Evolutionary conservation across 2,888 invertebrate genomes (phyloP), one percentile per base, ranked within the genome.

Genomic region (Hirtodrosophila trivittata): DNA sequence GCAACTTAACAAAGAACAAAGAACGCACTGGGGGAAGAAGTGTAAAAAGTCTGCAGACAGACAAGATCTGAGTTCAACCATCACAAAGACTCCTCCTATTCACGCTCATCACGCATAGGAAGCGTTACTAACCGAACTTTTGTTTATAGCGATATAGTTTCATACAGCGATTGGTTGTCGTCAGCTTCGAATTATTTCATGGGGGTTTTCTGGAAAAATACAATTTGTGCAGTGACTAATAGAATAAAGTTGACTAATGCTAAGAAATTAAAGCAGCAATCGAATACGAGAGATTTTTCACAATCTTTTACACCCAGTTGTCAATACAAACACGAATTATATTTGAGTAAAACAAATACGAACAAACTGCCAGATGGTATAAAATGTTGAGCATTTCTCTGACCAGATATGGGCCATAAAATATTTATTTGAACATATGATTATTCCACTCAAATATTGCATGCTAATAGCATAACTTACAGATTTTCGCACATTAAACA

Each of bases 281-380:
- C n/a, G n/a, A n/a, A n/a, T n/a, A 21, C 18, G 18, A 21, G 18
- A 21, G 5, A 21, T 16, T 47, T 75, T 57, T 60, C 57, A 62
- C 62, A 39, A 41, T 35, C 51, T 73, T 77, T 81, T 33, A 41
- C 85, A 86, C 82, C 65, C 68, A 49, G 45, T 51, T 56, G 41
- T 32, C 13, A 35, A 57, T 30, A 45, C 14, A 35, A 49, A 16
- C 28, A 46, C 18, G 5, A 21, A 21, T 21, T 21, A 21, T 21
- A 21, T n/a, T n/a, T n/a, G 5, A 42, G 42, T 16, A 1, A 43
- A 37, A 41, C 39, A 33, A 47, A 14, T 33, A 38, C 25, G 25
- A 42, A 32, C 43, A 21, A 21, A 3, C 2, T 2, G 5, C 18
- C 18, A 21, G 18, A 21, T 21, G 18, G 18, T n/a, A n/a, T n/a